These are phyloP conservation scores for Gephyroberyx darwinii DNA, from an alignment of 2,797 vertebrate species.

Conservation along the genomic window DNA sequence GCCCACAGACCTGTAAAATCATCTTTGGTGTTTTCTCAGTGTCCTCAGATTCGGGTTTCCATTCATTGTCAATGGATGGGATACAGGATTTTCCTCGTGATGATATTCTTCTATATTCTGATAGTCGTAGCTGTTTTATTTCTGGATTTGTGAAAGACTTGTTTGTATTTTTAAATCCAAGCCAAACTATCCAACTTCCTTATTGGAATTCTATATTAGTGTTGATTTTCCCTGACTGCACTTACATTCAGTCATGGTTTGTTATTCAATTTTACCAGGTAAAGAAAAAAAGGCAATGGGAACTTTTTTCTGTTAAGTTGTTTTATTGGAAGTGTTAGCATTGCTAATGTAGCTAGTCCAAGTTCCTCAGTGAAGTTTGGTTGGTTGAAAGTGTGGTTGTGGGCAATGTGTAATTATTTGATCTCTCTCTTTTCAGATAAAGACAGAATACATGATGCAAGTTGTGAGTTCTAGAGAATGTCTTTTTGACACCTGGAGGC, in stretches of 20 bases:
- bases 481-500: slow-evolving; percentile 24
- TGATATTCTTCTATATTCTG: too few relatives aligned
- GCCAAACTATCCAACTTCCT: too few relatives aligned
- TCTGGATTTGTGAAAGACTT: too few relatives aligned
- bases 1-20: too few relatives aligned
- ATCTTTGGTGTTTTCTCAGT: neutral
- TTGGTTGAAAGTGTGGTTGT: too few relatives aligned
- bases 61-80: neutral
- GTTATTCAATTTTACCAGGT: too few relatives aligned
- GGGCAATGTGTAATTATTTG: neutral
- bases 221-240: too few relatives aligned
- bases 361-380: neutral
- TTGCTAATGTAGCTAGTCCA: neutral
- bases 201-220: too few relatives aligned
- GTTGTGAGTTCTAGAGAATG: slow-evolving; percentile 9
- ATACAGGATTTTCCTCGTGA: neutral
- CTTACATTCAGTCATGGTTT: too few relatives aligned
- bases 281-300: too few relatives aligned
- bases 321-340: neutral
- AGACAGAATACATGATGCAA: slow-evolving; percentile 45
- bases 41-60: neutral
- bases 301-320: neutral
- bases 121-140: too few relatives aligned
- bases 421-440: slow-evolving; percentile 57
- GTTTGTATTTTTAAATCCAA: too few relatives aligned